Base-by-base conservation (phyloP, 2,113 vertebrate species). In the Cryptotis parvus region DNA sequence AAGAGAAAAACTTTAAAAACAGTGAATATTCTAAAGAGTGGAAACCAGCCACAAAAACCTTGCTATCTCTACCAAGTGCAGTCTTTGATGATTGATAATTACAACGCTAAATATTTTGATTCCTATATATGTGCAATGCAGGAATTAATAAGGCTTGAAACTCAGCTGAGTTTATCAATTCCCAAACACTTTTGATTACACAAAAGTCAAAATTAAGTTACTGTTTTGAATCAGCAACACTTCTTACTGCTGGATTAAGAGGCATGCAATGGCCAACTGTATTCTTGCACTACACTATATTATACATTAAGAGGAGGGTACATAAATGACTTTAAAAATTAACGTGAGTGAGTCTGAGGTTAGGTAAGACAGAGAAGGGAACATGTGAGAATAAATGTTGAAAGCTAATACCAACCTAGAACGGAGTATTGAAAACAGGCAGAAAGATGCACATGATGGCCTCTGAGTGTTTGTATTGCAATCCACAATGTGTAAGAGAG, bases 121-220 rank as follows among this genome's bases (percentile, higher is more conserved):
- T 77, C 65, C 43, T 81, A 6, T 2, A 63, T 5, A 73, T 45
- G 0, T 26, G 22, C 41, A 74, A 29, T 26, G 24, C 41, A 74
- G 29, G 18, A 55, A 77, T 43, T 66, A 41, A 90, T 41, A 81
- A 4, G 58, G 4, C 22, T 55, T 3, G 18, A 16, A 43, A 27
- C 27, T 49, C 45, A 65, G 8, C 6, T 78, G 61, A 82, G 55
- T 68, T 1, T 55, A 49, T 76, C 63, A 63, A 49, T 29, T 69
- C 90, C 27, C 7, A 9, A 20, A 70, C 73, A 69, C 16, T 90
- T 63, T 55, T 20, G 84, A 7, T 39, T 20, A 80, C 31, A 74
- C 31, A 87, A 87, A 76, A 66, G 5, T 87, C 6, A 58, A n/a
- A 75, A 37, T 45, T 80, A 84, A 80, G 68, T 80, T 45, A 18